Conservation (phyloP, 1,140 invertebrate species). For the Aphelinus atriplicis region DNA sequence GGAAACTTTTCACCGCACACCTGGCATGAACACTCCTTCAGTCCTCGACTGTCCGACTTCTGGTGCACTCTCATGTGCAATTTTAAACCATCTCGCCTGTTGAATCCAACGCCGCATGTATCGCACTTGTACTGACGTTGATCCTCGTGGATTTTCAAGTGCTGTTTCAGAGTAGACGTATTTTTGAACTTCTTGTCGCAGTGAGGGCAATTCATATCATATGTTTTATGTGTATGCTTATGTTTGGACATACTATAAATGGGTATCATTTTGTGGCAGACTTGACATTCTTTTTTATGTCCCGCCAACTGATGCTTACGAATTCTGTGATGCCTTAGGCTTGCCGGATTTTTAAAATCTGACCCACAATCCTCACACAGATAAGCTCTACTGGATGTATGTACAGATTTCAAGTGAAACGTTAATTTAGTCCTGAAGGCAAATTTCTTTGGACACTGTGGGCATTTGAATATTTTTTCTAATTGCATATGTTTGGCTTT, state of each 20-base stretch:
- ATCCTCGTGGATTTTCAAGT: conserved; percentile 64
- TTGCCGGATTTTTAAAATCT: conserved; percentile 65
- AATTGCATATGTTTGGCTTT: conserved; percentile 62
- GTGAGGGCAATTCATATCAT: conserved; percentile 62
- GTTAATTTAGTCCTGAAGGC: conserved; percentile 64
- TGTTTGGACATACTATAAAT: conserved; percentile 64
- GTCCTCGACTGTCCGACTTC: conserved; percentile 58
- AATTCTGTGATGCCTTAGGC: conserved; percentile 62
- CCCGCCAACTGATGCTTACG: conserved; percentile 60
- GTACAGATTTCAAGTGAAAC: conserved; percentile 63
- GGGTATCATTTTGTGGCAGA: conserved; percentile 62
- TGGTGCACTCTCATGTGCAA: conserved; percentile 64
- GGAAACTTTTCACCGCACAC: conserved; percentile 64
- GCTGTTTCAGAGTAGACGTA: conserved; percentile 63
- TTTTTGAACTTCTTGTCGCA: conserved; percentile 67
- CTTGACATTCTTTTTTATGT: conserved; percentile 60
- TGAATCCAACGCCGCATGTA: conserved; percentile 63
- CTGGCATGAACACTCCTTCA: conserved; percentile 64
- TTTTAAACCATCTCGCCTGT: conserved; percentile 65
- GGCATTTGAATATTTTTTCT: conserved; percentile 63
- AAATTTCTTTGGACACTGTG: conserved; percentile 64
- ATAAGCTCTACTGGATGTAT: conserved; percentile 59
- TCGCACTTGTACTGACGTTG: conserved; percentile 63
- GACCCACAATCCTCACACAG: conserved; percentile 64
- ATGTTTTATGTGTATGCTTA: conserved; percentile 64